Evolutionary conservation across 1,140 invertebrate species (phyloP).

Genomic region (Megathymus violae): DNA sequence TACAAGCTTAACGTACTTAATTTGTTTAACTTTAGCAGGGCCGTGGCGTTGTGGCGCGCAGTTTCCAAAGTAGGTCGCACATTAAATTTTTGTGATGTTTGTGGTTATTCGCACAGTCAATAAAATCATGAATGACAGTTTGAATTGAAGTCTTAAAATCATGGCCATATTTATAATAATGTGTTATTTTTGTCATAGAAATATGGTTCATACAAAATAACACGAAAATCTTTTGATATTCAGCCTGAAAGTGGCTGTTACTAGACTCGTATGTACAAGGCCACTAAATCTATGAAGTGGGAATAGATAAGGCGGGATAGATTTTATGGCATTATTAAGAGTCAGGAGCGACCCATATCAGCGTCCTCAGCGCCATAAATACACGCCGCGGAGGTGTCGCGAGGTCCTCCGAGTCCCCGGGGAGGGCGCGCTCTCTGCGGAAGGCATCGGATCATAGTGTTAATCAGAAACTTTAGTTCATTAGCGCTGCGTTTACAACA

Average conservation of each 20-base stretch:
- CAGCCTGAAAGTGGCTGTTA: too few species aligned
- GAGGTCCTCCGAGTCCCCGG: too few species aligned
- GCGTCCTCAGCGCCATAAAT: conserved; percentile 20
- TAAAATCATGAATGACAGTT: too few species aligned
- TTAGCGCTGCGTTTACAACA: not conserved
- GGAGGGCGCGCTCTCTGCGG: conserved; percentile 3
- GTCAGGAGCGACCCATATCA: conserved; percentile 22
- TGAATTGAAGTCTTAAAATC: too few species aligned
- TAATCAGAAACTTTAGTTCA: conserved; percentile 26
- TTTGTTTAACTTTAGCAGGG: too few species aligned
- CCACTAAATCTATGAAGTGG: conserved; percentile 17
- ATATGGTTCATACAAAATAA: not conserved
- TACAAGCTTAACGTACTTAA: too few species aligned
- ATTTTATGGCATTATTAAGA: conserved; percentile 29
- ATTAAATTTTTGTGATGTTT: too few species aligned
- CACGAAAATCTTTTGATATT: not conserved
- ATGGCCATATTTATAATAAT: too few species aligned
- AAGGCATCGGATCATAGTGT: conserved; percentile 15
- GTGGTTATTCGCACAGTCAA: too few species aligned
- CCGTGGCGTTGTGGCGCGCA: too few species aligned
- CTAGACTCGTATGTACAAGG: conserved; percentile 1
- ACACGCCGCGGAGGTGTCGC: not conserved
- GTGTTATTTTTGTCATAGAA: too few species aligned
- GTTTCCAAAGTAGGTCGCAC: too few species aligned
- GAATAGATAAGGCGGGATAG: conserved; percentile 26